Conservation (phyloP, 2,113 vertebrate species). For the Pyxicephalus adspersus region DNA sequence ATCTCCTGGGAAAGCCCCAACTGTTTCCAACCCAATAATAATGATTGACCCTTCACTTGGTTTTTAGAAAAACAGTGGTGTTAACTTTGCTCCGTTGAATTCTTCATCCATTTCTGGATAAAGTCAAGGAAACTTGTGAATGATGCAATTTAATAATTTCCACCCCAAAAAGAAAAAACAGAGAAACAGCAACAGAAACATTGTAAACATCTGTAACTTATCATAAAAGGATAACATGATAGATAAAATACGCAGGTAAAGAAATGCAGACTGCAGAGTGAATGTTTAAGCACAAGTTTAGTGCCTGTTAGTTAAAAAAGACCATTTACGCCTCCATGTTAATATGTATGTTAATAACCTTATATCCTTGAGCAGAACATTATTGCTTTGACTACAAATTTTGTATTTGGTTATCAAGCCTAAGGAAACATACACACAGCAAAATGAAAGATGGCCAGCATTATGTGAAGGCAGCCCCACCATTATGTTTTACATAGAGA, state of each 20-base stretch:
- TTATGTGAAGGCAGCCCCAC: conserved; percentile 71
- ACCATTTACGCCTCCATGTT: conserved; percentile 65
- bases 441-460: conserved; percentile 72
- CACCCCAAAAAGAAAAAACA: too few relatives aligned
- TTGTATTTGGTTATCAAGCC: conserved; percentile 66
- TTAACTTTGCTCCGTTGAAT: too few relatives aligned
- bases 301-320: conserved; percentile 68
- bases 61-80: too few relatives aligned
- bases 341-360: conserved; percentile 68
- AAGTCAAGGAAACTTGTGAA: too few relatives aligned
- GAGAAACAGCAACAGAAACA: neutral
- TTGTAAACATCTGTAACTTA: neutral
- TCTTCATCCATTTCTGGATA: too few relatives aligned
- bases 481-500: conserved; percentile 68
- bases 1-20: too few relatives aligned
- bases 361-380: conserved; percentile 98
- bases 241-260: neutral
- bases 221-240: too few relatives aligned
- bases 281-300: neutral
- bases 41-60: too few relatives aligned
- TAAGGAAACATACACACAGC: conserved; percentile 70
- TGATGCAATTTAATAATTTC: too few relatives aligned
- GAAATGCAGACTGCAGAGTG: conserved; percentile 1
- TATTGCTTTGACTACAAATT: conserved; percentile 51
- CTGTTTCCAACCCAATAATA: too few relatives aligned